Base-by-base conservation (phyloP, 2,797 vertebrate species). In the Acrossocheilus wenchowensis region DNA sequence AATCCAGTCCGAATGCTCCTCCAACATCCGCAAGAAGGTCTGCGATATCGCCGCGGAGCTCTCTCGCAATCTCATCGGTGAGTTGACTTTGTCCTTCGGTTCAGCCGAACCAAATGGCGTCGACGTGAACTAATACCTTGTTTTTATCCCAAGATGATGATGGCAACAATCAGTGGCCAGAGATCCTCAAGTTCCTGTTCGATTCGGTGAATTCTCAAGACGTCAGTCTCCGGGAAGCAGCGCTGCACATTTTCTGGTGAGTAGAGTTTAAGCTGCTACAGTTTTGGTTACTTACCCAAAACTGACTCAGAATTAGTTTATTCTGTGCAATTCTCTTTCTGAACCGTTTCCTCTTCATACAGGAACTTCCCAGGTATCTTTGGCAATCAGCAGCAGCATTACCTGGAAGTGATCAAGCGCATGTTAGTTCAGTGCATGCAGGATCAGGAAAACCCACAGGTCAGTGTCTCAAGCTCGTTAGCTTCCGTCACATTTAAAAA, bases 301-400 rank as follows among this genome's bases (percentile, higher is more conserved):
- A 36, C 68, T 2, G 15, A 21, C 23, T 71, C 17, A 12, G 14
- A 17, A 15, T 64, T 15, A 15, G 30, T n/a, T n/a, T 0, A 19
- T 1, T 2, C 8, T 4, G 10, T 71, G 5, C 10, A 0, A 7
- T 26, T 60, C n/a, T n/a, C 11, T 9, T 48, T 68, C 21, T 71
- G 23, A 62, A 11, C 2, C 0, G 14, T 45, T 21, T 17, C 30
- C 66, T 21, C 1, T 34, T 3, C 43, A 2, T 86, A 4, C 57
- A 99, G 98, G 98, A 99, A 99, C 94, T 99, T 99, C 85, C 98
- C 98, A 17, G 98, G 98, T 69, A 99, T 99, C 91, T 99, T 99
- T 91, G 98, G 98, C 83, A 99, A 99, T 94, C 98, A 99, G 90
- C 98, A 99, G 92, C 98, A 99, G 87, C 98, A 99, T 92, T 99